These are phyloP conservation scores for Poecilus cupreus DNA, from an alignment of 2,888 invertebrate genomes.

Conservation along the genomic window DNA sequence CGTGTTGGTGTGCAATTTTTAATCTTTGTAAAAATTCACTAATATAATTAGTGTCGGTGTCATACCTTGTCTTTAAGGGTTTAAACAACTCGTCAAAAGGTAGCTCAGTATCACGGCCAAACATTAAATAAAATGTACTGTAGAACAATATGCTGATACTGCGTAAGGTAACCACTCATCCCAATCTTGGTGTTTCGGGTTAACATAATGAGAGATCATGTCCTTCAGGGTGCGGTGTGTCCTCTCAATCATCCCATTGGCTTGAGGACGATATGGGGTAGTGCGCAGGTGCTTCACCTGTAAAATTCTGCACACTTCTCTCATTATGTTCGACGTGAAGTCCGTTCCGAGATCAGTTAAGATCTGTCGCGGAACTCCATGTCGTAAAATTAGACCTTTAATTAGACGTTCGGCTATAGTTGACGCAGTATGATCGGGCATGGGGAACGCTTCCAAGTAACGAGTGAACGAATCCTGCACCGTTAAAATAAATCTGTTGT, in stretches of 20 bases:
- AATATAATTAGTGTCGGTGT: slow-evolving; percentile 1
- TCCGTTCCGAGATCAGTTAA: slow-evolving; percentile 46
- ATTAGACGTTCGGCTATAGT: slow-evolving; percentile 61
- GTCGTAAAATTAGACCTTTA: slow-evolving; percentile 19
- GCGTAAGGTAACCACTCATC: slow-evolving; percentile 47
- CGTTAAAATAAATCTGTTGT: slow-evolving; percentile 62
- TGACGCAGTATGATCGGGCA: slow-evolving; percentile 63
- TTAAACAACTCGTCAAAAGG: slow-evolving; percentile 24
- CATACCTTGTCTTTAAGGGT: not conserved
- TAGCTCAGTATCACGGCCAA: slow-evolving; percentile 18
- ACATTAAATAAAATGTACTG: slow-evolving; percentile 31
- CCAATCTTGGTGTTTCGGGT: slow-evolving; percentile 10
- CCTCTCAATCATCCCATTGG: slow-evolving; percentile 40
- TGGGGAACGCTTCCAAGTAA: slow-evolving; percentile 62
- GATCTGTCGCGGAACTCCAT: slow-evolving; percentile 45
- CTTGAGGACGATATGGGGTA: slow-evolving; percentile 23
- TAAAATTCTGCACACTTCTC: slow-evolving; percentile 35
- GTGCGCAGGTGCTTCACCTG: slow-evolving; percentile 30
- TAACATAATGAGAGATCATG: slow-evolving; percentile 23
- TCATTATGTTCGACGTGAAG: slow-evolving; percentile 43
- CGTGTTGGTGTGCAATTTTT: slow-evolving; percentile 40
- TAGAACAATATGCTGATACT: slow-evolving; percentile 36
- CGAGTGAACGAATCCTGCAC: slow-evolving; percentile 61
- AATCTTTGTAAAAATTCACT: slow-evolving; percentile 18
- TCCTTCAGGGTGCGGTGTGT: slow-evolving; percentile 40